Percentiles rank a stretch among this genome's conserved stretches.
These are phyloP conservation scores for Drosophila tanythrix DNA, from an alignment of 2,888 invertebrate species.

Conservation along the genomic window DNA sequence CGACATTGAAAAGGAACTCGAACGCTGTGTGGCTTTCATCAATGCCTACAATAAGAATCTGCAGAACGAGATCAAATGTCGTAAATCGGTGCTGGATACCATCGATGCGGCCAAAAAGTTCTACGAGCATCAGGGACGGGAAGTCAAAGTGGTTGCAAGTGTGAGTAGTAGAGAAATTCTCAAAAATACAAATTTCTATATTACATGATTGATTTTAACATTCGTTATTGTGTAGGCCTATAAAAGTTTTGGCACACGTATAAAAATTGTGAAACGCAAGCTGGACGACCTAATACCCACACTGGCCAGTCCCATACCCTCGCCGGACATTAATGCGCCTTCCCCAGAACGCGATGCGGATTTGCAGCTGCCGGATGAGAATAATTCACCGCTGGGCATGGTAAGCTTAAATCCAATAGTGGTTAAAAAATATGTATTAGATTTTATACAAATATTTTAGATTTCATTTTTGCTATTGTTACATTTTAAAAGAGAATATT, in stretches of 20 bases:
- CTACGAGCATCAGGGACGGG: conserved; percentile 95
- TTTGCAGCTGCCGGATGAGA: conserved; percentile 89
- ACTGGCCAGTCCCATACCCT: conserved; percentile 88
- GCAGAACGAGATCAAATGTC: conserved; percentile 92
- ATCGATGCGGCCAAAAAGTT: conserved; percentile 93
- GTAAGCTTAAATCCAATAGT: conserved; percentile 43
- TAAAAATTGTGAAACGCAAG: conserved; percentile 93
- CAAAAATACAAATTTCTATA: background rate
- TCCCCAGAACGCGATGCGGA: conserved; percentile 94
- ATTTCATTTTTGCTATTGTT: background rate
- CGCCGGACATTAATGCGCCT: conserved; percentile 88
- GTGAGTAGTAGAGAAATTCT: conserved; percentile 87
- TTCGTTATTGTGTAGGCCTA: conserved; percentile 89
- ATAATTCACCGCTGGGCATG: conserved; percentile 67
- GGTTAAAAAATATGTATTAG: background rate
- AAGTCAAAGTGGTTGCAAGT: conserved; percentile 97
- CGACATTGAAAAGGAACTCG: conserved; percentile 94
- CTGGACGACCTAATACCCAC: conserved; percentile 92
- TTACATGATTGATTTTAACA: background rate
- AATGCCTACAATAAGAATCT: conserved; percentile 92
- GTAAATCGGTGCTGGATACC: conserved; percentile 91
- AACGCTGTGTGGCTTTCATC: conserved; percentile 91
- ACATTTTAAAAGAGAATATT: background rate
- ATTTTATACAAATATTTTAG: background rate
- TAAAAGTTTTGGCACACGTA: conserved; percentile 95